Conservation (phyloP, 2,888 invertebrate species). For the Venustoraphidia nigricollis region DNA sequence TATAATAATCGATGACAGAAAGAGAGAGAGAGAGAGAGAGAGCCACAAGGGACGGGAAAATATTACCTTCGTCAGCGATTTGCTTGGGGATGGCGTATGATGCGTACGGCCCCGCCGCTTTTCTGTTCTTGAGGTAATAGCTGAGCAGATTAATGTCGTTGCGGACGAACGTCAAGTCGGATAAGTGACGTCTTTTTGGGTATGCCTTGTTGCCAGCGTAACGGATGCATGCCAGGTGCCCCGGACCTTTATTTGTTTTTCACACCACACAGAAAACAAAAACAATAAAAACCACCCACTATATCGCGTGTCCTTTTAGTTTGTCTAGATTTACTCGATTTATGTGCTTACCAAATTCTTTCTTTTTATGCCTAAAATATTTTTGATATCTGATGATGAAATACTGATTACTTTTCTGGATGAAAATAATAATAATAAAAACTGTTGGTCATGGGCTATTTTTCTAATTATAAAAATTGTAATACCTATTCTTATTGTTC, state of each 20-base stretch:
- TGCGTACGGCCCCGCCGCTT: constrained; percentile 42
- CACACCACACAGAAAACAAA: constrained; percentile 8
- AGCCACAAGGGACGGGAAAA: constrained; percentile 7
- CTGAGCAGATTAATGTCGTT: constrained; percentile 77
- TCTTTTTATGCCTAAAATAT: no score
- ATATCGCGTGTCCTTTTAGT: not conserved
- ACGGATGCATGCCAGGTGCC: constrained; percentile 69
- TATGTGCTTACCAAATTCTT: no score
- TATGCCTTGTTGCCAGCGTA: constrained; percentile 70
- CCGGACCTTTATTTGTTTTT: constrained; percentile 42
- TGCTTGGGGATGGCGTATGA: constrained; percentile 27
- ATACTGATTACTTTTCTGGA: no score
- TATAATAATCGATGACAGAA: no score
- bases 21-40: no score
- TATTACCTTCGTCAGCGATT: constrained; percentile 25
- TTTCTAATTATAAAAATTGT: no score
- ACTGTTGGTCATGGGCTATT: no score
- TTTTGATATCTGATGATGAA: no score
- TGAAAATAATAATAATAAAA: no score
- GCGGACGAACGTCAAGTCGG: constrained; percentile 52
- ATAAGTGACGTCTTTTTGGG: constrained; percentile 50
- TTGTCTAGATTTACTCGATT: not conserved
- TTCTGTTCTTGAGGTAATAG: constrained; percentile 70
- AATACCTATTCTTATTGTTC: no score
- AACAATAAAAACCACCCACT: not conserved